A percentile compares a stretch with the other conserved stretches of the same genome.
Conservation (phyloP, 2,888 invertebrate genomes). For the Lordiphosa fenestrarum region DNA sequence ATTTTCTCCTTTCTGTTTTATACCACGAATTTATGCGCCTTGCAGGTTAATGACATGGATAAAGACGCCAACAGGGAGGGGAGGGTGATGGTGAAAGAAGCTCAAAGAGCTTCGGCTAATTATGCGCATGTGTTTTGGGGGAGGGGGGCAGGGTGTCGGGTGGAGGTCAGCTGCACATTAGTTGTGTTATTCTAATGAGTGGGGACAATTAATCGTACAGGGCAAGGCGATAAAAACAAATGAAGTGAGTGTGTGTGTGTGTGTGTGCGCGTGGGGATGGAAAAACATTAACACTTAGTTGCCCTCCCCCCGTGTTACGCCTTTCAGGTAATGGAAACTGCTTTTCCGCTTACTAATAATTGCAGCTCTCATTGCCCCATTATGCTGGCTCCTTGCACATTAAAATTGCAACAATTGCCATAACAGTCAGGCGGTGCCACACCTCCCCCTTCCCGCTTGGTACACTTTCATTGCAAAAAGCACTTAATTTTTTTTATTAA, state of each 20-base stretch:
- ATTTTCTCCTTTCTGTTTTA: conserved; percentile 37
- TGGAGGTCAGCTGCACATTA: conserved; percentile 43
- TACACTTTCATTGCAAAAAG: conserved; percentile 14
- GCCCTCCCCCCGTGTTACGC: too few relatives aligned
- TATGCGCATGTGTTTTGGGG: conserved; percentile 51
- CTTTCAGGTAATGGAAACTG: conserved; percentile 24
- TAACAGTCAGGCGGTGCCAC: conserved; percentile 25
- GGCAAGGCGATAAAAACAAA: conserved; percentile 34
- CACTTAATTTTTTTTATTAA: conserved; percentile 69
- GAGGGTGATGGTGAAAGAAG: neutral
- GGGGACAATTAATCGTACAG: conserved; percentile 61
- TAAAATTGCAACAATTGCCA: conserved; percentile 29
- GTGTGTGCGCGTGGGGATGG: conserved; percentile 13
- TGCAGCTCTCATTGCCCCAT: conserved; percentile 30
- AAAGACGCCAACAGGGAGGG: conserved; percentile 18
- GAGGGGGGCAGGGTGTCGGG: neutral
- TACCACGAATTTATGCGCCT: conserved; percentile 55
- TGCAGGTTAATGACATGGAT: conserved; percentile 65
- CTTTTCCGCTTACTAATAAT: conserved; percentile 18
- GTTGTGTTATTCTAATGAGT: conserved; percentile 47
- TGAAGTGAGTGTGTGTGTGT: conserved; percentile 17
- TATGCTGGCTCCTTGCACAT: conserved; percentile 16
- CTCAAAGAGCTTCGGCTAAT: conserved; percentile 42
- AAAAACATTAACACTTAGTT: conserved; percentile 30
- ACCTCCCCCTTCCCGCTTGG: neutral